Evolutionary conservation across 2,797 vertebrate genomes (phyloP).

Genomic region (Prunella strophiata): DNA sequence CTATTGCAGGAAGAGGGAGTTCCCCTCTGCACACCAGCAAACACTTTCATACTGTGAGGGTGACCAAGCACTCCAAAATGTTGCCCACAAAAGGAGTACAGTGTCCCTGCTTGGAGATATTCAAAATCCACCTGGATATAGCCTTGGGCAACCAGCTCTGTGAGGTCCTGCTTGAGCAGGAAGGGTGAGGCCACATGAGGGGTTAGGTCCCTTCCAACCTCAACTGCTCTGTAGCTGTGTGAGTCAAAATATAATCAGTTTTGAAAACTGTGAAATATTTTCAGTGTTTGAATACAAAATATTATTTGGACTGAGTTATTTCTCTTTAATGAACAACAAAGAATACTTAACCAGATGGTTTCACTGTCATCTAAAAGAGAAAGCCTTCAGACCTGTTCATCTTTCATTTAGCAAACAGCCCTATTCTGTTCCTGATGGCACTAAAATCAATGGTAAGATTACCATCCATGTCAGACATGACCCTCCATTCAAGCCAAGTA

Average conservation of each 20-base stretch:
- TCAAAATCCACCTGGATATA: not conserved
- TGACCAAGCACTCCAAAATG: not conserved
- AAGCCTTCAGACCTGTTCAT: not conserved
- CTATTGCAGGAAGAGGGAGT: not conserved
- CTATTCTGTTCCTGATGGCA: not conserved
- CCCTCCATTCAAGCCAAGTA: not conserved
- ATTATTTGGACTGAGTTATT: not conserved
- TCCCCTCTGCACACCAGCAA: not conserved
- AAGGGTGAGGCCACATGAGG: not conserved
- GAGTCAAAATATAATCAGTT: not conserved
- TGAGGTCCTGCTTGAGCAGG: not conserved
- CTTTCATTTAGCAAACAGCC: not conserved
- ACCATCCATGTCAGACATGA: not conserved
- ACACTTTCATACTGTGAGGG: not conserved
- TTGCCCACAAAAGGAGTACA: not conserved
- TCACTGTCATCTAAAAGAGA: not conserved
- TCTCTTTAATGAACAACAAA: not conserved
- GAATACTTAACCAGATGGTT: not conserved
- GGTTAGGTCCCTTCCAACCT: not conserved
- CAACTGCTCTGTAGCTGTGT: not conserved
- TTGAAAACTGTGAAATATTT: not conserved
- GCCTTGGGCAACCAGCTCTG: not conserved
- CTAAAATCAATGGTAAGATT: not conserved
- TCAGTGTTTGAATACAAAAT: conserved; percentile 6
- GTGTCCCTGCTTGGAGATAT: not conserved